phyloP scores from a whole-genome alignment of 2,113 vertebrate species.

The Sardina pilchardus region DNA sequence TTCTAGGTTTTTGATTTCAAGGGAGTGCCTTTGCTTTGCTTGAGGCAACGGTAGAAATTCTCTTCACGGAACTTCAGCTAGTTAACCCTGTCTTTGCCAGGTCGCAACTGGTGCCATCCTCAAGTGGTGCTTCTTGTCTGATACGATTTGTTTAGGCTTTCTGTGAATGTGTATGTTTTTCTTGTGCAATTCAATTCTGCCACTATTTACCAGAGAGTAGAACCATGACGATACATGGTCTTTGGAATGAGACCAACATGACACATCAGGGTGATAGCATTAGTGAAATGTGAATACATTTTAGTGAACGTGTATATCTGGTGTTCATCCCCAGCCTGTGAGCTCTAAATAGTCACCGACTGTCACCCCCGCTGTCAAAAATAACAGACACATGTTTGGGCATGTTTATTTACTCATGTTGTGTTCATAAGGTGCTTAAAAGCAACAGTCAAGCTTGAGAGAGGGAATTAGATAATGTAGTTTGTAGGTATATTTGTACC shows the following conservation, averaged over 20 bases:
- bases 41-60: constrained; percentile 55
- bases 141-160: background rate
- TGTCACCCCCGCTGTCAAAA: background rate
- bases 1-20: constrained; percentile 59
- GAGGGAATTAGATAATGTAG: background rate
- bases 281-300: background rate
- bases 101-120: background rate
- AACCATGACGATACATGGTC: background rate
- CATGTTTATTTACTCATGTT: constrained; percentile 14
- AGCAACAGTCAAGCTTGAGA: background rate
- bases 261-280: background rate
- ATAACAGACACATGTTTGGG: background rate
- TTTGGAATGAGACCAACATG: background rate
- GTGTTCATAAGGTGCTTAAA: background rate
- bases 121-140: constrained; percentile 9
- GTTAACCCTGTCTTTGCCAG: constrained; percentile 45
- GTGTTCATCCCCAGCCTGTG: background rate
- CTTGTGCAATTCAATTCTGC: background rate
- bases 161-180: background rate
- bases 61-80: constrained; percentile 63
- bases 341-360: background rate
- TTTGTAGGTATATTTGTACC: background rate
- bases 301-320: background rate
- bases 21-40: constrained; percentile 57
- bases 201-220: background rate